Evolutionary conservation across 1,140 invertebrate species (phyloP), one percentile per base, ranked within the genome.

Genomic region (Dysdera silvatica): DNA sequence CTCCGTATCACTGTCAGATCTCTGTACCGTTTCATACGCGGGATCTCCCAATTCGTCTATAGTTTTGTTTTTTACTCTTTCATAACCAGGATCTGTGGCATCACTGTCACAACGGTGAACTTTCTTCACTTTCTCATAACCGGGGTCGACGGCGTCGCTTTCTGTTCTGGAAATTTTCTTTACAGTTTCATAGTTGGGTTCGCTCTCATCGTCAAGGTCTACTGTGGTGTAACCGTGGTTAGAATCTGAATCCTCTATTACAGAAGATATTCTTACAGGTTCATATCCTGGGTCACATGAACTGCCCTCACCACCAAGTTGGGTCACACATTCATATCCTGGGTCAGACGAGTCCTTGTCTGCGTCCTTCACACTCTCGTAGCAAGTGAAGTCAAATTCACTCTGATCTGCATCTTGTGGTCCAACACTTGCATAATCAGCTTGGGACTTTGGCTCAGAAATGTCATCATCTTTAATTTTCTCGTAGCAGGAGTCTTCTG

Each of bases 61-160:
- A 41, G 23, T 6, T 45, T 58, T 65, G 24, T 53, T 65, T 40
- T 47, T 24, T 7, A 65, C 62, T 5, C 48, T 20, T 29, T 65
- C 62, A 37, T 65, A 65, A 1, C 62, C 62, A 26, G 62, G 62
- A 58, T 65, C 62, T 16, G 62, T 65, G 7, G 62, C 62, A 58
- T 65, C 55, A 37, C 62, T 65, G 16, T 31, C 55, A 26, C 54
- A 41, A 26, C 62, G 16, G 33, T 43, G 62, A 12, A 65, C 10
- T 20, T 65, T 65, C 31, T 65, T 65, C 14, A 65, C 55, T 47
- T 59, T 58, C 37, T 65, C 62, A 45, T 65, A 65, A 2, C 62
- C 62, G 20, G 62, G 62, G 54, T 65, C 62, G 20, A 55, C 54
- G 14, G 54, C 54, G 53, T 65, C 49, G 47, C 54, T 65, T 45